Evolutionary conservation across 2,113 vertebrate species (phyloP), one percentile per base, ranked within the genome.

Genomic region (Antennarius striatus): DNA sequence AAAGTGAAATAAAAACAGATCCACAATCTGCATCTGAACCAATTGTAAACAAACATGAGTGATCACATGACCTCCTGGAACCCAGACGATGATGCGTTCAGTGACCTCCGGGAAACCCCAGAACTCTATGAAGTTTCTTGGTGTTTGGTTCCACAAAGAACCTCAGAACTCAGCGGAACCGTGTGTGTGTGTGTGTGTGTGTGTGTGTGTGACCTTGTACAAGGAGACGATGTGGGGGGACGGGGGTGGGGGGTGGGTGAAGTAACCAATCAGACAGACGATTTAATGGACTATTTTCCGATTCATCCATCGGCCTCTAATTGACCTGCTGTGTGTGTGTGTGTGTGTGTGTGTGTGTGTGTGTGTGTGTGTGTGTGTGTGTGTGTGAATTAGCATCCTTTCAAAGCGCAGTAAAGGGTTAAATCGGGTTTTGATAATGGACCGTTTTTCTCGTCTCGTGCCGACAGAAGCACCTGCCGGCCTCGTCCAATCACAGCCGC

Each of bases 251-350:
- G 71, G 75, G 5, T 62, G 52, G 11, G 71, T 66, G 67, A 30
- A 60, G 13, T 12, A 67, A 63, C 30, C 68, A 56, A 11, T 42
- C 63, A 8, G 43, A 58, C 50, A 52, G 56, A 75, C 51, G 15
- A 59, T 14, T 79, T 79, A 85, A 82, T 82, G 79, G 82, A 73
- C 71, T 63, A 68, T 71, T 63, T 65, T 29, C 82, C 80, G 74
- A 84, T 75, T 73, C 47, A 32, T 68, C 69, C 71, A 49, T 58
- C 81, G 73, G 66, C 70, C 70, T 77, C 53, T 81, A 81, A 84
- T 22, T 84, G 71, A 72, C 71, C 74, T 16, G 52, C 63, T 54
- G 47, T 2, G n/a, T 42, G 10, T 45, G 55, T 36, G 65, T 22
- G 22, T 22, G 22, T 22, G 16, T 51, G n/a, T 22, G 16, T 51